phyloP scores from a whole-genome alignment of 2,113 vertebrate species.

The Bubalus kerabau region DNA sequence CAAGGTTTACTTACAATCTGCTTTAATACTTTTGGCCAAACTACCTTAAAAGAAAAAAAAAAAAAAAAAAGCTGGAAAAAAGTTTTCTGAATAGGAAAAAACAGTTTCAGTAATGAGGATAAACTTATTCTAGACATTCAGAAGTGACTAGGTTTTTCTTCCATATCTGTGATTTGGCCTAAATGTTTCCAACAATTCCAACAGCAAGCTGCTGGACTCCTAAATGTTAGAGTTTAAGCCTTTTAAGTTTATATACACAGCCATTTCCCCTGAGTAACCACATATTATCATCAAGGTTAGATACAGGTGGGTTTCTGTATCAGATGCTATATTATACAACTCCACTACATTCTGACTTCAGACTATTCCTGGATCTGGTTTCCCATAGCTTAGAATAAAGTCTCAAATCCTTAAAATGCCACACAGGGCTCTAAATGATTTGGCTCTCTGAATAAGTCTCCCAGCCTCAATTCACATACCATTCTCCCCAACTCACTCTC shows the following conservation, averaged over 20 bases:
- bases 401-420: conserved; percentile 35
- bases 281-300: background rate
- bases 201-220: background rate
- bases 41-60: background rate
- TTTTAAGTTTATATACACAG: conserved; percentile 35
- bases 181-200: conserved; percentile 23
- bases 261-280: conserved; percentile 1
- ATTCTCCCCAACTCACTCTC: background rate
- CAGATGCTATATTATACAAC: conserved; percentile 32
- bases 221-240: conserved; percentile 15
- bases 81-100: background rate
- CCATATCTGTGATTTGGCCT: background rate
- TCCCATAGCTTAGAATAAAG: conserved; percentile 24
- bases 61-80: background rate
- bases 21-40: background rate
- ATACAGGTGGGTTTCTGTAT: conserved; percentile 43
- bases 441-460: background rate
- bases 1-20: background rate
- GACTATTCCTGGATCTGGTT: conserved; percentile 40
- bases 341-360: background rate
- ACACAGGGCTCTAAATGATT: background rate
- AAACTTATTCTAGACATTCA: background rate
- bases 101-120: background rate
- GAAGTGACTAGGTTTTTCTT: background rate
- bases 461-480: background rate